Evolutionary conservation across 1,140 invertebrate species (phyloP), one percentile per base, ranked within the genome.

Genomic region (Pachypeltis micranthus): DNA sequence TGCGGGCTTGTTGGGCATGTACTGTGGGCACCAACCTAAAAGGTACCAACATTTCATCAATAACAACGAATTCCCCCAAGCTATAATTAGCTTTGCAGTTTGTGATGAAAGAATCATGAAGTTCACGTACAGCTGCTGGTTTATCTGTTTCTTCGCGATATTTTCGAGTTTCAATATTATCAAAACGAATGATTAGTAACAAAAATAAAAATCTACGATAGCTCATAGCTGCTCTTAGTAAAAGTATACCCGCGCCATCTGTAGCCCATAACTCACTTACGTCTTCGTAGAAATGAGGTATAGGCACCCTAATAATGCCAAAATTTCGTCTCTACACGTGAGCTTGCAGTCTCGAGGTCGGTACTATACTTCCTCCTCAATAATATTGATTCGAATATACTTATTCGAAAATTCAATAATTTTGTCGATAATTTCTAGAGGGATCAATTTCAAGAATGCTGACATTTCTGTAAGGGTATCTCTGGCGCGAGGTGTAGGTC

Each of bases 1-100:
- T 24, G 51, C 62, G 26, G 71, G 69, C 61, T 73, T 75, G 10
- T 59, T 64, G 28, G 75, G 72, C 19, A 79, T 75, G 61, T 75
- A 77, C 63, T 74, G 71, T 28, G 68, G 7, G 7, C 34, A 39
- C 7, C 7, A 39, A 39, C 34, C n/a, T 7, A n/a, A 39, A 39
- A 7, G 34, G 7, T 10, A 39, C n/a, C 7, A 39, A n/a, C 56
- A 62, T 76, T 75, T 25, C 31, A 28, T 68, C 73, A 77, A 28
- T 70, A 61, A 23, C 74, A 75, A 55, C 72, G 58, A 66, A 75
- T 66, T 73, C 69, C 56, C 67, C 62, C 19, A 67, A 57, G 44
- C 65, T 65, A 58, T 72, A 74, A 2, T 67, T 71, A 72, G 69
- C 66, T 44, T 71, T 65, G 65, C 72, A 75, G 7, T 69, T 73